These are phyloP conservation scores for Pantherophis guttatus DNA, from an alignment of 2,113 vertebrate species.

Conservation along the genomic window DNA sequence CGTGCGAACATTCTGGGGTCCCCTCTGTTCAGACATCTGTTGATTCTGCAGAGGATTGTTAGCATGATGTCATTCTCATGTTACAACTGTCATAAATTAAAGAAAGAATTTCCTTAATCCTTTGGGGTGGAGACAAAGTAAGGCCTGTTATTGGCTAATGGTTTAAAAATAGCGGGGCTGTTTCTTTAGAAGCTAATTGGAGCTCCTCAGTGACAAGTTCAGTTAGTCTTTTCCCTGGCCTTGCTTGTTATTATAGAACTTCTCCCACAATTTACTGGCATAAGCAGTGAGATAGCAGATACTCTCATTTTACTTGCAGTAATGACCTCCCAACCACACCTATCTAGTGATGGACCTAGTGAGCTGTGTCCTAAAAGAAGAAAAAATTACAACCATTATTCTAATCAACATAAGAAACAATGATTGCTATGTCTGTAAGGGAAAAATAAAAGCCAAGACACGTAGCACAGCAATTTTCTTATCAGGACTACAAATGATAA, in stretches of 20 bases:
- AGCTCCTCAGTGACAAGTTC: background rate
- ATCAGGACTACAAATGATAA: background rate
- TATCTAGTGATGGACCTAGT: background rate
- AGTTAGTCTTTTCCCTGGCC: too few species aligned
- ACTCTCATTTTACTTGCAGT: background rate
- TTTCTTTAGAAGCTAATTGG: background rate
- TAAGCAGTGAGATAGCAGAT: background rate
- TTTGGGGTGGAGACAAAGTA: background rate
- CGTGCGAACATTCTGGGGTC: background rate
- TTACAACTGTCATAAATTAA: background rate
- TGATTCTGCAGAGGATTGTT: background rate
- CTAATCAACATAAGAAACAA: background rate
- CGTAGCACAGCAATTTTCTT: background rate
- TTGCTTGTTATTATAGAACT: background rate
- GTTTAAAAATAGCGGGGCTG: background rate
- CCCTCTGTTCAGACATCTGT: background rate
- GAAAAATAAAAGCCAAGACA: background rate
- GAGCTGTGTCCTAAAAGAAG: background rate
- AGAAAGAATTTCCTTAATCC: background rate
- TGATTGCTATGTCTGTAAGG: background rate
- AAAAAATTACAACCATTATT: background rate
- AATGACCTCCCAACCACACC: background rate
- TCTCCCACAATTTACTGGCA: background rate
- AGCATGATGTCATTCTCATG: background rate
- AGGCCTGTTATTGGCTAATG: background rate